Percentiles rank a stretch among this genome's conserved stretches.
These are phyloP conservation scores for Eupeodes corollae DNA, from an alignment of 1,140 invertebrate species.

Conservation along the genomic window DNA sequence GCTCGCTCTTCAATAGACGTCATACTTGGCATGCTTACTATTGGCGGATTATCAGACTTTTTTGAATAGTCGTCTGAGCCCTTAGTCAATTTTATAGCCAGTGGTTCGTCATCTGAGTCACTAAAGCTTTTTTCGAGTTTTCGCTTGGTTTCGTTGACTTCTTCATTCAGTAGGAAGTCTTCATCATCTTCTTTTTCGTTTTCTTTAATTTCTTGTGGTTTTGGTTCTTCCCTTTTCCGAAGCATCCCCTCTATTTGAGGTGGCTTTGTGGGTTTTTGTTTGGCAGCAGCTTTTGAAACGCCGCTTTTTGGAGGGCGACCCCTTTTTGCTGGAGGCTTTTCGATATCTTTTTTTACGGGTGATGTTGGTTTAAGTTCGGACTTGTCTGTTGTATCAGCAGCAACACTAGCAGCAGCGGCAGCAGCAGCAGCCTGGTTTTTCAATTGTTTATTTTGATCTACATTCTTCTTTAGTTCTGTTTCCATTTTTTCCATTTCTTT, in stretches of 20 bases:
- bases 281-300: slow-evolving; percentile 1
- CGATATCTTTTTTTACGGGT: background rate
- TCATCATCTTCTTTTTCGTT: slow-evolving; percentile 22
- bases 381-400: slow-evolving; percentile 1
- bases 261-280: slow-evolving; percentile 21
- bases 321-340: slow-evolving; percentile 11
- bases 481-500: slow-evolving; percentile 49
- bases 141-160: slow-evolving; percentile 34
- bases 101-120: slow-evolving; percentile 47
- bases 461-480: slow-evolving; percentile 47
- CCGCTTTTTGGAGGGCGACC: slow-evolving; percentile 25
- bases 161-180: slow-evolving; percentile 32
- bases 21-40: background rate
- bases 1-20: background rate
- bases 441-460: slow-evolving; percentile 20
- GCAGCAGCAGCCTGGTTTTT: slow-evolving; percentile 8
- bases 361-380: too few species aligned
- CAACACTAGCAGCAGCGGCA: slow-evolving; percentile 1
- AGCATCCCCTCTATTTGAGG: slow-evolving; percentile 1
- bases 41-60: background rate
- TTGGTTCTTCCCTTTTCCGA: slow-evolving; percentile 3
- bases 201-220: slow-evolving; percentile 7
- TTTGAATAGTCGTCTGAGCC: background rate
- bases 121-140: slow-evolving; percentile 41
- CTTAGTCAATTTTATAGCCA: slow-evolving; percentile 39